These are phyloP conservation scores for Himalopsyche tibetana DNA, from an alignment of 2,888 invertebrate species.

Conservation along the genomic window DNA sequence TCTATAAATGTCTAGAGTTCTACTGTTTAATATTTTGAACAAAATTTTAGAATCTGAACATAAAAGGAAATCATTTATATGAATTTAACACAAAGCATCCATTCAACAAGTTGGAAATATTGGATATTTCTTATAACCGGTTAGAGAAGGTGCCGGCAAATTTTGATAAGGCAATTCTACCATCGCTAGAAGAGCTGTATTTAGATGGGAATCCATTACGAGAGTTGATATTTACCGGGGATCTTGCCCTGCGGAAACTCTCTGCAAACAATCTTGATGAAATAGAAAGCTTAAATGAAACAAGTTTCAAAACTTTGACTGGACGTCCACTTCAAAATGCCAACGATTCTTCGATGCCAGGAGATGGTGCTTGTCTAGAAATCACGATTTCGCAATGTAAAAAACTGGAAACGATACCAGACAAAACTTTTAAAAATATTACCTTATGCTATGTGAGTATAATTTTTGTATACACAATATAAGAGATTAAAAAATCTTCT, in stretches of 20 bases:
- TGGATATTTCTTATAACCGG: slow-evolving; percentile 77
- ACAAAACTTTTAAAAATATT: slow-evolving; percentile 75
- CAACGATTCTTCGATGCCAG: not conserved
- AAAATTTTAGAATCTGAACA: slow-evolving; percentile 72
- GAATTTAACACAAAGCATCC: slow-evolving; percentile 73
- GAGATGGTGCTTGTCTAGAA: slow-evolving; percentile 56
- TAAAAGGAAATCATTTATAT: slow-evolving; percentile 74
- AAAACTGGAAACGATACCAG: slow-evolving; percentile 67
- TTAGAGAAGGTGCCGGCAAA: slow-evolving; percentile 73
- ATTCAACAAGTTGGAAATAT: slow-evolving; percentile 72
- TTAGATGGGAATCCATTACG: slow-evolving; percentile 77
- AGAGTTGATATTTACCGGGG: slow-evolving; percentile 73
- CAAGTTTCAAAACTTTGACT: slow-evolving; percentile 43
- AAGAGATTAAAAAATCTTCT: slow-evolving; percentile 2
- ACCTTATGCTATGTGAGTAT: slow-evolving; percentile 76
- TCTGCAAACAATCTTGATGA: slow-evolving; percentile 72
- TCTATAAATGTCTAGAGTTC: too few relatives aligned
- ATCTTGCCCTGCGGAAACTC: slow-evolving; percentile 73
- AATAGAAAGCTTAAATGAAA: slow-evolving; percentile 69
- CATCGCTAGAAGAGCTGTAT: slow-evolving; percentile 74
- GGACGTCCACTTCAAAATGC: slow-evolving; percentile 63
- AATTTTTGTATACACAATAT: not conserved
- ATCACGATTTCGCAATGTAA: slow-evolving; percentile 60
- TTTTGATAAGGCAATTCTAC: slow-evolving; percentile 72
- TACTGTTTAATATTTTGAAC: too few relatives aligned